Evolutionary conservation across 1,140 invertebrate species (phyloP), one percentile per base, ranked within the genome.

Genomic region (Samia ricini): DNA sequence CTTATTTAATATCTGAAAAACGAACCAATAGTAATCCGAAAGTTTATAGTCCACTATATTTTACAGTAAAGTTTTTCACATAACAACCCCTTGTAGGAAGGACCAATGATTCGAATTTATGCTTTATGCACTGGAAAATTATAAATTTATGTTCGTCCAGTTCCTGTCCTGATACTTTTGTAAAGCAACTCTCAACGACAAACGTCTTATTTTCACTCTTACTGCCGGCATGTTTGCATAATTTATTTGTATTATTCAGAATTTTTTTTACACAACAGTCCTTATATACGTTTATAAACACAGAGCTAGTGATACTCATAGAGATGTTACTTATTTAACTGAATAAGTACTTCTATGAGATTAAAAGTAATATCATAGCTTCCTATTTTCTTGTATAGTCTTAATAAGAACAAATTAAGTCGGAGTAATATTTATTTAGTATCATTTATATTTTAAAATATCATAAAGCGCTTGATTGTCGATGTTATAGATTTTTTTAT

Each of bases 41-140:
- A 42, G 33, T 42, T 42, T 42, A 42, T 42, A 42, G 33, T 42
- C 12, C 33, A 42, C 7, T 42, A 42, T 42, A 42, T 42, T 15
- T 42, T 15, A 42, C 33, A 26, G n/a, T 26, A 77, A 74, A 74
- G 64, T 72, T 66, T 69, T 22, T 56, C 22, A 22, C 67, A 60
- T 63, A 58, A 52, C 56, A 64, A 60, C 74, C 75, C 77, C 77
- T 36, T 19, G 10, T 56, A 84, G 83, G 83, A 85, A 85, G 69
- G 75, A 83, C 76, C 83, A 85, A 79, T 87, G 85, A 89, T 88
- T 87, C 83, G 83, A 87, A 87, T 85, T 89, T 89, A 88, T 85
- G 87, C 79, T 89, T 89, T 88, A 88, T 88, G 87, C 87, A 83
- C 83, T 82, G 85, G 87, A 89, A 89, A 89, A 88, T 87, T 76